Conservation (phyloP, 2,113 vertebrate genomes). For the Calyptomena viridis region DNA sequence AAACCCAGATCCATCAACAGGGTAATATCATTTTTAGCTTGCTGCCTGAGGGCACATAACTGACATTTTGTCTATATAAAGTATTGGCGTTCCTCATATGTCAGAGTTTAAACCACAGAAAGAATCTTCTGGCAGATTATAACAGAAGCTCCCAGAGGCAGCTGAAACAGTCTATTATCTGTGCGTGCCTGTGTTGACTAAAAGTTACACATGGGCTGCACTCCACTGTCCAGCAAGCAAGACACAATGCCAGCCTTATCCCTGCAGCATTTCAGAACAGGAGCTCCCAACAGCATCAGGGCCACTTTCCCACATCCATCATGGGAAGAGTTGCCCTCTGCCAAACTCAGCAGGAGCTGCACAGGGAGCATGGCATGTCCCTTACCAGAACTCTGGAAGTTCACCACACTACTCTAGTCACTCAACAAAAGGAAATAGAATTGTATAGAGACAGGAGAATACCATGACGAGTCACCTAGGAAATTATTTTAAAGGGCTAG, state of each 20-base stretch:
- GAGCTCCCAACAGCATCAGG: not conserved
- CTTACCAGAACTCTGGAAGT: not conserved
- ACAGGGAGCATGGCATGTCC: fast-evolving
- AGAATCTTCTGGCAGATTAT: slow-evolving; percentile 63
- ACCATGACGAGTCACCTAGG: not conserved
- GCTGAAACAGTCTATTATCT: slow-evolving; percentile 60
- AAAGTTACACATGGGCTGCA: slow-evolving; percentile 51
- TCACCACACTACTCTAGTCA: fast-evolving
- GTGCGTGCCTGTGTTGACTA: slow-evolving; percentile 31
- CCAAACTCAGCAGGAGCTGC: not conserved
- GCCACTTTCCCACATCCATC: not conserved
- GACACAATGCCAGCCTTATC: slow-evolving; percentile 49
- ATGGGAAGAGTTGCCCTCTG: not conserved
- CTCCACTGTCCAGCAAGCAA: not conserved
- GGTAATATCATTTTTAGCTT: slow-evolving; percentile 45
- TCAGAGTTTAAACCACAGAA: slow-evolving; percentile 75
- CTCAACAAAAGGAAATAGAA: not conserved
- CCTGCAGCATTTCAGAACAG: not conserved
- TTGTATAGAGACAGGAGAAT: not conserved
- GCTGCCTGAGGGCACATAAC: slow-evolving; percentile 62
- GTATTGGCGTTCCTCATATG: slow-evolving; percentile 68
- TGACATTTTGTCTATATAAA: slow-evolving; percentile 69
- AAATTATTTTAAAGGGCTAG: not conserved
- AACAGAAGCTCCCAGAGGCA: slow-evolving; percentile 60
- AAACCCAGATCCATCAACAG: slow-evolving; percentile 34